A percentile compares a stretch with the other conserved stretches of the same genome.
These are phyloP conservation scores for Stomorhina lunata DNA, from an alignment of 2,888 invertebrate species.

Conservation along the genomic window DNA sequence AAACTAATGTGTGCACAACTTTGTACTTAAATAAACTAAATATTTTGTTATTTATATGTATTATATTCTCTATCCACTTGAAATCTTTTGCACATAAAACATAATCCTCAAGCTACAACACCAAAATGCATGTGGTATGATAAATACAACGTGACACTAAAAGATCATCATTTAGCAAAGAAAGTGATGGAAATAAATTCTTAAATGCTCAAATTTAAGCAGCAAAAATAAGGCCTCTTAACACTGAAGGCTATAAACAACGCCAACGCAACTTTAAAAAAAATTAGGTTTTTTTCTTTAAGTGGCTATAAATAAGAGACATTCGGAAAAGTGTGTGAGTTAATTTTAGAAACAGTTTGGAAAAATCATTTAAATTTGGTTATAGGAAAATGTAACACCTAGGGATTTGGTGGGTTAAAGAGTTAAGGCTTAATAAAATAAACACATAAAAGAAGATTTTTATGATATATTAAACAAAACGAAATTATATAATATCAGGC, in stretches of 20 bases:
- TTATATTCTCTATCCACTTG: not conserved
- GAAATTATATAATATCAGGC: not conserved
- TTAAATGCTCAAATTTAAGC: slow-evolving; percentile 3
- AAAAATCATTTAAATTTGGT: no score
- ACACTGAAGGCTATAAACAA: slow-evolving; percentile 41
- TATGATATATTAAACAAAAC: no score
- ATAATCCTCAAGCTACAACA: not conserved
- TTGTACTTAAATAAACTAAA: not conserved
- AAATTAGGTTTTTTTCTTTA: slow-evolving; percentile 8
- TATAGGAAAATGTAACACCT: no score
- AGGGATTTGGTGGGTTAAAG: no score
- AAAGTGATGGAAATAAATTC: not conserved
- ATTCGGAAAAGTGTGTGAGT: slow-evolving; percentile 22
- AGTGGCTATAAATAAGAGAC: slow-evolving; percentile 47
- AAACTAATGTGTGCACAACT: not conserved
- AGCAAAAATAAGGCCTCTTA: slow-evolving; percentile 7
- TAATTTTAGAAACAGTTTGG: slow-evolving; percentile 13
- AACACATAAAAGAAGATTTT: no score
- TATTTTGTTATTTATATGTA: not conserved
- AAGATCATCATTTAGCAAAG: slow-evolving; percentile 15
- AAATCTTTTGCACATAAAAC: not conserved
- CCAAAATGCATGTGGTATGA: not conserved
- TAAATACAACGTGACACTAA: slow-evolving; percentile 37
- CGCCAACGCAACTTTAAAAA: slow-evolving; percentile 37
- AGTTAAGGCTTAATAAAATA: no score